These are phyloP conservation scores for Eulemur rufifrons DNA, from an alignment of 2,113 vertebrate genomes.

Conservation along the genomic window DNA sequence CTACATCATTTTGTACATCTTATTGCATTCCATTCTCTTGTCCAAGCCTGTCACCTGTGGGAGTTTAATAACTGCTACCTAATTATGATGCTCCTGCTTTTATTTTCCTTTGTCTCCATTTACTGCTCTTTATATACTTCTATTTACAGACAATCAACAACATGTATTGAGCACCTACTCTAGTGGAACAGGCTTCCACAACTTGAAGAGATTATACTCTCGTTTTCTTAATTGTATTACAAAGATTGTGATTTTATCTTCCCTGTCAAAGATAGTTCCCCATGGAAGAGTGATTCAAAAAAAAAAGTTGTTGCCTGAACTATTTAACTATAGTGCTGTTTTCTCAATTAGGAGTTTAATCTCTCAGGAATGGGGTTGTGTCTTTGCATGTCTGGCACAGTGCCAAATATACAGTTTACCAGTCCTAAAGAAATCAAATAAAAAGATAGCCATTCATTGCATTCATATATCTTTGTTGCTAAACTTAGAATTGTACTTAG, in stretches of 20 bases:
- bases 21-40: constrained; percentile 58
- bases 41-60: constrained; percentile 64
- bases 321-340: constrained; percentile 32
- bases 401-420: constrained; percentile 1
- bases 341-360: constrained; percentile 57
- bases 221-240: not conserved
- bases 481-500: not conserved
- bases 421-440: not conserved
- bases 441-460: not conserved
- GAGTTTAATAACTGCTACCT: constrained; percentile 62
- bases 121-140: not conserved
- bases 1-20: constrained; percentile 36
- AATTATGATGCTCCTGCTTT: constrained; percentile 44
- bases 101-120: constrained; percentile 48
- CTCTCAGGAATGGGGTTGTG: constrained; percentile 45
- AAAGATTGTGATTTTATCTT: constrained; percentile 21
- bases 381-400: constrained; percentile 27
- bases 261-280: constrained; percentile 27
- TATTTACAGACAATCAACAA: not conserved
- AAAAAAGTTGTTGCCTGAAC: not conserved
- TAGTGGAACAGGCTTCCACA: not conserved
- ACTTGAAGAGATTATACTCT: not conserved
- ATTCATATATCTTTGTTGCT: not conserved
- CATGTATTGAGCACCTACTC: not conserved
- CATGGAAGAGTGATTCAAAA: not conserved